Conservation (phyloP, 2,888 invertebrate species). For the Rotaria socialis region DNA sequence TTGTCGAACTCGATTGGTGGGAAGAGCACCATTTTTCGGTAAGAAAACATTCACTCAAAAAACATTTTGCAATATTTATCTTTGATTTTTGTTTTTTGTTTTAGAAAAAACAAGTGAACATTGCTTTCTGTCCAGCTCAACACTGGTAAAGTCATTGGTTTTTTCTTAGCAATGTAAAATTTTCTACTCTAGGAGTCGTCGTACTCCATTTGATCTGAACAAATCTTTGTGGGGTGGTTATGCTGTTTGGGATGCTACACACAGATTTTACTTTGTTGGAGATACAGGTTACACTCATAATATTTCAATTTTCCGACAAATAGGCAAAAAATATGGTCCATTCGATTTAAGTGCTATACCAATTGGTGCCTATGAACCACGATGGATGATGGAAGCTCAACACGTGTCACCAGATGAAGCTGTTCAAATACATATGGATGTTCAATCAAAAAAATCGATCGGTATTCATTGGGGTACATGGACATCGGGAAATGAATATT, state of each 20-base stretch:
- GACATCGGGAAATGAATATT: slow-evolving; percentile 54
- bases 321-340: slow-evolving; percentile 61
- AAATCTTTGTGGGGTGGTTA: slow-evolving; percentile 63
- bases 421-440: slow-evolving; percentile 60
- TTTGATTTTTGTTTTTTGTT: not conserved
- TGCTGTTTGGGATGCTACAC: slow-evolving; percentile 59
- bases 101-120: not conserved
- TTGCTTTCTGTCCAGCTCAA: slow-evolving; percentile 60
- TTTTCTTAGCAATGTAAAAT: not conserved
- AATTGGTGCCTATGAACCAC: slow-evolving; percentile 60
- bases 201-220: slow-evolving; percentile 56
- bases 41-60: not conserved
- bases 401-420: slow-evolving; percentile 62
- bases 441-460: slow-evolving; percentile 57
- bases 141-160: slow-evolving; percentile 56
- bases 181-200: slow-evolving; percentile 52
- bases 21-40: not conserved
- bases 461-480: slow-evolving; percentile 64
- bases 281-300: slow-evolving; percentile 62
- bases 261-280: slow-evolving; percentile 62
- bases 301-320: slow-evolving; percentile 58
- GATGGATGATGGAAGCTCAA: slow-evolving; percentile 61
- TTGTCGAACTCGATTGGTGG: not conserved
- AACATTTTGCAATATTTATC: not conserved
- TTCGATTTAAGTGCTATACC: slow-evolving; percentile 63